phyloP scores from a whole-genome alignment of 1,140 invertebrate genomes.

The Goniozus legneri region DNA sequence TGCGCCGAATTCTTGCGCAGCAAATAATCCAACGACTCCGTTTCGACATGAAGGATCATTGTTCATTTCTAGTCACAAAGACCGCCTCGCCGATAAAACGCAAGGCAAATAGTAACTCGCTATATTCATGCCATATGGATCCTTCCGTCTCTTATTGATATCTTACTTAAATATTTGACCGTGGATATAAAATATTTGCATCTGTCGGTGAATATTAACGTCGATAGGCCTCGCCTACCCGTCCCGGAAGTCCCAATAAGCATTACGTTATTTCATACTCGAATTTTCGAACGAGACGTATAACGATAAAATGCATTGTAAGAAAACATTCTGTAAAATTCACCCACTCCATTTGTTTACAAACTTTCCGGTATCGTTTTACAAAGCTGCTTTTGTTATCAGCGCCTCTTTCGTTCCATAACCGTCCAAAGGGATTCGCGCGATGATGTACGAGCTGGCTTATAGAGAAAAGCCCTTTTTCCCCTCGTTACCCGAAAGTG shows the following conservation, averaged over 20 bases:
- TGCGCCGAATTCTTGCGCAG: slow-evolving; percentile 13
- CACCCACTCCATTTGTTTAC: slow-evolving; percentile 33
- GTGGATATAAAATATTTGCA: neutral
- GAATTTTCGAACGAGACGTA: too few relatives aligned
- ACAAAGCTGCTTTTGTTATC: slow-evolving; percentile 31
- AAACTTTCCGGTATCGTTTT: slow-evolving; percentile 17
- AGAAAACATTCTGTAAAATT: too few relatives aligned
- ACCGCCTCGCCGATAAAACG: slow-evolving; percentile 10
- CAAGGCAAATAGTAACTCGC: slow-evolving; percentile 22
- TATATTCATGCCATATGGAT: slow-evolving; percentile 13
- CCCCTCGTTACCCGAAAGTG: slow-evolving; percentile 33
- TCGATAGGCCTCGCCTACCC: neutral
- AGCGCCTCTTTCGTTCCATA: slow-evolving; percentile 30
- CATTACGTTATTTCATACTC: too few relatives aligned
- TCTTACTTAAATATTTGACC: neutral
- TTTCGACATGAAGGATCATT: slow-evolving; percentile 18
- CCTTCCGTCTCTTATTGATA: slow-evolving; percentile 8
- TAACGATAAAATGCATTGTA: too few relatives aligned
- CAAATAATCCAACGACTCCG: slow-evolving; percentile 16
- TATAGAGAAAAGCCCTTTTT: slow-evolving; percentile 32
- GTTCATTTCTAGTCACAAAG: slow-evolving; percentile 18
- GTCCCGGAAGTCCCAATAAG: too few relatives aligned
- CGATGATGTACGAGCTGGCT: slow-evolving; percentile 35
- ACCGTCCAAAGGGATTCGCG: slow-evolving; percentile 31
- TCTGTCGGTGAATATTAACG: neutral